Percentiles rank a stretch among this genome's conserved stretches.
Evolutionary conservation across 2,888 invertebrate species (phyloP).

Genomic region (Terebella lapidaria): DNA sequence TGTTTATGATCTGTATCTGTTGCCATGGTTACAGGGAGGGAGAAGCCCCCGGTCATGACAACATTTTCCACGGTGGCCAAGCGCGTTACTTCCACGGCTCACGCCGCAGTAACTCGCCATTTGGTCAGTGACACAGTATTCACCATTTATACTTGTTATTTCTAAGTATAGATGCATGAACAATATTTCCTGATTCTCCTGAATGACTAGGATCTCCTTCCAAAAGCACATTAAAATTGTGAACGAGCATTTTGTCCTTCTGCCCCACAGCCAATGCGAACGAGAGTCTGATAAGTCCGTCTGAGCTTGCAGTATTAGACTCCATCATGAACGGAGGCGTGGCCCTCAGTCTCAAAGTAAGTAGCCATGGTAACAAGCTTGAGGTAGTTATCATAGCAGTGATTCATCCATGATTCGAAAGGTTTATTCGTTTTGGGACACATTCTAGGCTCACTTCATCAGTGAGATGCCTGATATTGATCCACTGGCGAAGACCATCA

Average conservation of each 20-base stretch:
- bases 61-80: constrained; percentile 35
- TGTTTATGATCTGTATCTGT: no score
- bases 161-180: no score
- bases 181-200: no score
- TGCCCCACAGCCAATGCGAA: not conserved
- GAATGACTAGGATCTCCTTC: no score
- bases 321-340: constrained; percentile 45
- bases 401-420: no score
- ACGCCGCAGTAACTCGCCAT: constrained; percentile 40
- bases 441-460: constrained; percentile 49
- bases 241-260: not conserved
- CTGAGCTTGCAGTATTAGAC: constrained; percentile 49
- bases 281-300: constrained; percentile 36
- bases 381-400: no score
- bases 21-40: constrained; percentile 35
- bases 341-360: constrained; percentile 47
- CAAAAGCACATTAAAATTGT: no score
- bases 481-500: constrained; percentile 36
- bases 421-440: no score
- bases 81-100: constrained; percentile 43
- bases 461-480: constrained; percentile 43
- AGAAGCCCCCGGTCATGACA: constrained; percentile 36
- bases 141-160: no score
- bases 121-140: constrained; percentile 40
- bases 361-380: no score